Percentiles rank a stretch among this genome's conserved stretches.
Evolutionary conservation across 1,140 invertebrate genomes (phyloP).

Genomic region (Helicoverpa armigera): DNA sequence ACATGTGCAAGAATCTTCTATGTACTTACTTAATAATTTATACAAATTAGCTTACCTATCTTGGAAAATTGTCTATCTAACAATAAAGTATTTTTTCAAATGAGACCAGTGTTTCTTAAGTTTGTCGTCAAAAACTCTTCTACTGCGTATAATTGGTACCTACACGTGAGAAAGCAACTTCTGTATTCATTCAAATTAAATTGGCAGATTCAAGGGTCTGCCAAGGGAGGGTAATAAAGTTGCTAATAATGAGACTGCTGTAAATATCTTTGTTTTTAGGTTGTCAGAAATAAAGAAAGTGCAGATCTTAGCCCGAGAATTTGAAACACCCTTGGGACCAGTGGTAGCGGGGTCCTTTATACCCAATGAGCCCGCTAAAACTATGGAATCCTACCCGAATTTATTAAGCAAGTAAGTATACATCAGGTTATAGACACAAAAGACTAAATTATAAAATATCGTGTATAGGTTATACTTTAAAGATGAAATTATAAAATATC

Average conservation of each 20-base stretch:
- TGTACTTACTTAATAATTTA: too few relatives aligned
- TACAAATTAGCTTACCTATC: too few relatives aligned
- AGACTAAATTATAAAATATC: not conserved
- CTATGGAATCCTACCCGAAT: constrained; percentile 91
- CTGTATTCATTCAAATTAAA: too few relatives aligned
- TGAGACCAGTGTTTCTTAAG: not conserved
- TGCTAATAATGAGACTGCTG: not conserved
- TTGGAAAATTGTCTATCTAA: too few relatives aligned
- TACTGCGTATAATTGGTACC: too few relatives aligned
- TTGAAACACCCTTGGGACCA: constrained; percentile 92
- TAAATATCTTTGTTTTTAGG: constrained; percentile 71
- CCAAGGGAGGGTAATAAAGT: not conserved
- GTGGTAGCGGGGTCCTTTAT: constrained; percentile 94
- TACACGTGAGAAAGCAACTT: too few relatives aligned
- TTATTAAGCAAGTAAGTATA: constrained; percentile 89
- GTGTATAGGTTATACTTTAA: too few relatives aligned
- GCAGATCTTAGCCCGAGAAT: constrained; percentile 88
- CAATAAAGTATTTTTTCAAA: not conserved
- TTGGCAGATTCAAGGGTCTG: too few relatives aligned
- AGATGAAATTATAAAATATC: too few relatives aligned
- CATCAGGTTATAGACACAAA: not conserved
- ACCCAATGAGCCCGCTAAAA: constrained; percentile 91
- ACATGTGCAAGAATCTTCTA: too few relatives aligned
- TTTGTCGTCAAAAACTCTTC: not conserved
- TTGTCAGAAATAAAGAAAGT: constrained; percentile 91